Percentiles rank a stretch among this genome's conserved stretches.
Conservation (phyloP, 2,888 invertebrate genomes). For the Gandaritis pyraliata region DNA sequence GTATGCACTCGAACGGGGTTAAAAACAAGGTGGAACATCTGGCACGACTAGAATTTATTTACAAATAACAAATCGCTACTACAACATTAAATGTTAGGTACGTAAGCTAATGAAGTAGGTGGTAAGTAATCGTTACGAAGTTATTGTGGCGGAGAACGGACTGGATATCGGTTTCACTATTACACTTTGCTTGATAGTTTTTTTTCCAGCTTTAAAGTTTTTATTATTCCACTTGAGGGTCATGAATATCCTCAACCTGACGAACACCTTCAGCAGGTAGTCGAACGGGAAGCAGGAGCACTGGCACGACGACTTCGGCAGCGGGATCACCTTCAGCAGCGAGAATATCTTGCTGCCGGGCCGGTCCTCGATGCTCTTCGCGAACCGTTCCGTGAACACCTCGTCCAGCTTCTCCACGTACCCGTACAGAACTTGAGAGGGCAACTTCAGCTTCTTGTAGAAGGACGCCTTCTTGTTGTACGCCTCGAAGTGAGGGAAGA, state of each 20-base stretch:
- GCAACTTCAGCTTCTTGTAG: slow-evolving; percentile 31
- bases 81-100: not conserved
- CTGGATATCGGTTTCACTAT: slow-evolving; percentile 22
- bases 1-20: too few relatives aligned
- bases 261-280: slow-evolving; percentile 38
- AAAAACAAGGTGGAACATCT: too few relatives aligned
- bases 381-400: slow-evolving; percentile 31
- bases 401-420: slow-evolving; percentile 38
- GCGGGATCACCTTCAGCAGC: slow-evolving; percentile 32
- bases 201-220: slow-evolving; percentile 29
- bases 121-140: not conserved
- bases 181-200: slow-evolving; percentile 24
- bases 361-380: slow-evolving; percentile 22
- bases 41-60: not conserved
- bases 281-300: slow-evolving; percentile 41
- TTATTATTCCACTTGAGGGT: slow-evolving; percentile 35
- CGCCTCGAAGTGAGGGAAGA: slow-evolving; percentile 33
- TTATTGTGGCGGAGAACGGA: slow-evolving; percentile 5
- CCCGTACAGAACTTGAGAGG: slow-evolving; percentile 38
- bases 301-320: slow-evolving; percentile 32
- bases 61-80: not conserved
- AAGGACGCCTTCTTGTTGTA: slow-evolving; percentile 34
- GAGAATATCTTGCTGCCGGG: slow-evolving; percentile 24
- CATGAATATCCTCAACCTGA: slow-evolving; percentile 37
- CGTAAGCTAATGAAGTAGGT: too few relatives aligned